Conservation (phyloP, 2,888 invertebrate species). For the Phortica okadai region DNA sequence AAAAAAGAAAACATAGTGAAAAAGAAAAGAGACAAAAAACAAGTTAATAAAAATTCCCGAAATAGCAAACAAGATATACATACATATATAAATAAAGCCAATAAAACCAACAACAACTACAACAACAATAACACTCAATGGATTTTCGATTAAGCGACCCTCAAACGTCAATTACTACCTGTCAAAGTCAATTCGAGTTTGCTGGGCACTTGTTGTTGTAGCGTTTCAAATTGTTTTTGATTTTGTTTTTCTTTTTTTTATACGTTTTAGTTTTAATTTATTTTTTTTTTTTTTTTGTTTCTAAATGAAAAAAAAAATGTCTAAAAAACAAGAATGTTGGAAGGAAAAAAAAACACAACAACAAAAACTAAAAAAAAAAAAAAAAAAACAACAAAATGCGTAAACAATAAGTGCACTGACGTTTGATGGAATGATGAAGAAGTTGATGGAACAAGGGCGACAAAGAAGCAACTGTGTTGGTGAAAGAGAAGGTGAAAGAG, state of each 20-base stretch:
- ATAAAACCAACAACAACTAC: slow-evolving; percentile 24
- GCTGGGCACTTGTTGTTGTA: slow-evolving; percentile 17
- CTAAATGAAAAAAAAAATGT: neutral
- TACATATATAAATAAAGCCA: neutral
- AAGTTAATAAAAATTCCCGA: neutral
- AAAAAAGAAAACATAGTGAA: neutral
- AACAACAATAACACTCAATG: slow-evolving; percentile 21
- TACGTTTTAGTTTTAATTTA: slow-evolving; percentile 30
- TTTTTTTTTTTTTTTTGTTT: slow-evolving; percentile 9
- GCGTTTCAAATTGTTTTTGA: neutral
- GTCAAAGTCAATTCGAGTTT: slow-evolving; percentile 47
- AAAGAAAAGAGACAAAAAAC: slow-evolving; percentile 21
- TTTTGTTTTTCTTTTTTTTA: neutral
- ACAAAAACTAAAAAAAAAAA: neutral
- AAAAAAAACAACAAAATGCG: slow-evolving; percentile 5
- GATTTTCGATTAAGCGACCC: slow-evolving; percentile 43
- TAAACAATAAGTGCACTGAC: neutral
- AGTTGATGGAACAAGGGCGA: too few relatives aligned
- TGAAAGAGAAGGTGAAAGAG: neutral
- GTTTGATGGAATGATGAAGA: too few relatives aligned
- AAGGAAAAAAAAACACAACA: neutral
- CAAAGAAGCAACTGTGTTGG: neutral
- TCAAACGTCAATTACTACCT: slow-evolving; percentile 60
- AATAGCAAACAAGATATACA: neutral
- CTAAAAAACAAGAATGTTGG: neutral